Evolutionary conservation across 2,113 vertebrate genomes (phyloP).

Genomic region (Andinoacara biseriatus): DNA sequence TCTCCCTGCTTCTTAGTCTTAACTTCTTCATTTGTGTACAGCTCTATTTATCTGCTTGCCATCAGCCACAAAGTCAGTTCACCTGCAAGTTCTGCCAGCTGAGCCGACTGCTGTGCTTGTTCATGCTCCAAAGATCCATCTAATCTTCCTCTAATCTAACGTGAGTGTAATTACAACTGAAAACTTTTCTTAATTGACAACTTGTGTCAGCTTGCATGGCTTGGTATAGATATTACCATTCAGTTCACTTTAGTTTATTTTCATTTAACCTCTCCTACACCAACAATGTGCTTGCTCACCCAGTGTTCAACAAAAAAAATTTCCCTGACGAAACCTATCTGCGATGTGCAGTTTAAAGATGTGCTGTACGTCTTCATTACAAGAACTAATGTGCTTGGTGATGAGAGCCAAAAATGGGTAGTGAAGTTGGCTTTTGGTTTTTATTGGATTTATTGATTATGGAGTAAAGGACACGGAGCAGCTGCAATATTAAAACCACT

Average conservation of each 20-base stretch:
- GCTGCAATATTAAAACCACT: background rate
- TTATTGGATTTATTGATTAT: conserved; percentile 13
- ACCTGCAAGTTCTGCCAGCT: conserved; percentile 1
- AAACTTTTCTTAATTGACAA: background rate
- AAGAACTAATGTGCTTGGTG: background rate
- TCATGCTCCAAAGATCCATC: background rate
- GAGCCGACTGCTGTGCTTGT: conserved; percentile 1
- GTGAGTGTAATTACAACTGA: background rate
- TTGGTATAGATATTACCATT: background rate
- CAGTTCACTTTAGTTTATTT: background rate
- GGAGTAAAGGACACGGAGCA: background rate
- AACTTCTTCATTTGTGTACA: conserved; percentile 9
- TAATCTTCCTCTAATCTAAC: background rate
- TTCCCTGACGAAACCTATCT: background rate
- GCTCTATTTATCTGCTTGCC: background rate
- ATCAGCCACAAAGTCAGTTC: background rate
- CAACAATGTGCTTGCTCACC: background rate
- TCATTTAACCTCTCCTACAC: background rate
- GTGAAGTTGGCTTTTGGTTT: conserved; percentile 11
- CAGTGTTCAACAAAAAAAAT: background rate
- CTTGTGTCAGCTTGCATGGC: background rate
- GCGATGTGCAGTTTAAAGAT: background rate
- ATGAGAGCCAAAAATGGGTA: background rate
- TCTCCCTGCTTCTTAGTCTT: background rate
- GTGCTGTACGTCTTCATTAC: background rate